Conservation (phyloP, 1,140 invertebrate species). For the Plectrocnemia conspersa region DNA sequence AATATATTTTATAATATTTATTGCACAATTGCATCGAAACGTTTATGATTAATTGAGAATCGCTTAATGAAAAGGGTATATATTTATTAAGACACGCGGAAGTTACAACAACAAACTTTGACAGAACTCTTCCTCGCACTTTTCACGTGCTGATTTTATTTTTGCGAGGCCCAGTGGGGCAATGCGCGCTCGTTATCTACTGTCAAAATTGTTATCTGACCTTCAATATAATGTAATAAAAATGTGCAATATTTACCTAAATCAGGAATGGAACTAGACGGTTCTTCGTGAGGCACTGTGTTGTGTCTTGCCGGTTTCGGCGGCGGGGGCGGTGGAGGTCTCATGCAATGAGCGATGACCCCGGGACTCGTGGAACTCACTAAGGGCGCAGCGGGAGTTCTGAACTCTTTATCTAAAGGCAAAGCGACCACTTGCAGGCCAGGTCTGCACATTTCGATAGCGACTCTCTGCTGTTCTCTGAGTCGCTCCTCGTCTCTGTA, state of each 20-base stretch:
- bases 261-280: constrained; percentile 78
- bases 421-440: constrained; percentile 47
- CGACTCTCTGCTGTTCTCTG: constrained; percentile 32
- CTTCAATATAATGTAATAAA: not conserved
- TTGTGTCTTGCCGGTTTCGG: constrained; percentile 47
- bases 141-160: no score
- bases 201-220: no score
- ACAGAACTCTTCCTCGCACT: no score
- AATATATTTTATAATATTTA: no score
- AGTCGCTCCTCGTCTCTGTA: constrained; percentile 22
- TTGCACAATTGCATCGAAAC: no score
- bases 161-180: no score
- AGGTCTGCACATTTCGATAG: constrained; percentile 40
- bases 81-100: no score
- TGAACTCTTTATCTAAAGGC: constrained; percentile 47
- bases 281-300: constrained; percentile 60
- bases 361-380: constrained; percentile 40
- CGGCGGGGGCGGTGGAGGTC: constrained; percentile 56
- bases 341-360: constrained; percentile 48
- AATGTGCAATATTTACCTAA: constrained; percentile 62
- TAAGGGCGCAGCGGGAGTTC: constrained; percentile 37
- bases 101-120: no score
- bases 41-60: no score
- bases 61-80: no score
- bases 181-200: no score